A percentile compares a stretch with the other conserved stretches of the same genome.
Conservation (phyloP, 2,888 invertebrate genomes). For the Coenonympha glycerion region DNA sequence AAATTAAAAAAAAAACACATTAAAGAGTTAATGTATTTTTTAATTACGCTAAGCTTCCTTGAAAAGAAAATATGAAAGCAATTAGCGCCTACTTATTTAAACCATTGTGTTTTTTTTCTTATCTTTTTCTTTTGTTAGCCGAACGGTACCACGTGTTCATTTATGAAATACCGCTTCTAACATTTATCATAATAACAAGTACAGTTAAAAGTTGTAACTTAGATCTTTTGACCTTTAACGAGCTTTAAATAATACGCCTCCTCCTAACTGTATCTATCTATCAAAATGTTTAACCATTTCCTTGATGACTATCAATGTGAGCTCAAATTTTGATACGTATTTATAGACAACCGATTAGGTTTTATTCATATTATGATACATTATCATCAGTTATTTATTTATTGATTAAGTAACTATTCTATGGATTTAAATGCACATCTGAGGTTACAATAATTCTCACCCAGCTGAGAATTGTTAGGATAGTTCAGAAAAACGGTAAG, state of each 20-base stretch:
- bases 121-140: neutral
- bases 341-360: neutral
- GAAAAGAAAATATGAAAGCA: neutral
- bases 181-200: neutral
- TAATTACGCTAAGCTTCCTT: neutral
- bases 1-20: neutral
- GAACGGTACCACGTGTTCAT: neutral
- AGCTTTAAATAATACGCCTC: neutral
- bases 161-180: neutral
- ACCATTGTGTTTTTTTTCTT: neutral
- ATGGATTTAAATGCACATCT: too few species aligned
- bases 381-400: too few species aligned
- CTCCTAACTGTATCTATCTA: neutral
- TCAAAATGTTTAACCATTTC: neutral
- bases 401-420: neutral
- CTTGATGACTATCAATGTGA: neutral
- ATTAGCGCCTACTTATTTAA: neutral
- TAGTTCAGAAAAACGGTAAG: too few species aligned
- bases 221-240: neutral
- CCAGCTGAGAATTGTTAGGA: too few species aligned
- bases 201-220: slow-evolving; percentile 3
- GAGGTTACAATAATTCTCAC: too few species aligned
- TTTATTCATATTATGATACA: too few species aligned
- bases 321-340: neutral
- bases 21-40: neutral